phyloP scores from a whole-genome alignment of 2,113 vertebrate species.

The Candoia aspera region DNA sequence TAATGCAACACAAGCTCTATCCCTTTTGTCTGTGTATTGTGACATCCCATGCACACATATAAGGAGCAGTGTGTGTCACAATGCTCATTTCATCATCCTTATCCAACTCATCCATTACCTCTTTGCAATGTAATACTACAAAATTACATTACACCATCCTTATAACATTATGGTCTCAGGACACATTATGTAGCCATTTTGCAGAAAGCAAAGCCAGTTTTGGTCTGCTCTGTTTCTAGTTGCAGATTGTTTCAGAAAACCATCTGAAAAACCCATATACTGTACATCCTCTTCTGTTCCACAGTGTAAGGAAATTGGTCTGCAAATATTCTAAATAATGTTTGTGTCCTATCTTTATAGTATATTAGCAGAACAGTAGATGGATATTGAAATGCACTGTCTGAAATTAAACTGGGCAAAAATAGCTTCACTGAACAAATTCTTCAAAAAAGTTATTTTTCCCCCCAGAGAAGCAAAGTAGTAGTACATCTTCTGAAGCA shows the following conservation, averaged over 20 bases:
- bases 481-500: not conserved
- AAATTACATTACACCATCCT: not conserved
- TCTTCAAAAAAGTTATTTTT: not conserved
- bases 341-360: not conserved
- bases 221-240: not conserved
- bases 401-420: not conserved
- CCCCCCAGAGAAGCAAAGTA: not conserved
- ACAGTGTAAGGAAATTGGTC: not conserved
- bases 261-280: not conserved
- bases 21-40: not conserved
- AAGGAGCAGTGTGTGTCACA: not conserved
- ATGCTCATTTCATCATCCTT: not conserved
- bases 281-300: not conserved
- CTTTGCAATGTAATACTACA: not conserved
- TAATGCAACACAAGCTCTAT: not conserved
- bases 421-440: not conserved
- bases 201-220: not conserved
- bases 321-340: not conserved
- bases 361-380: not conserved
- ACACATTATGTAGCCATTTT: not conserved
- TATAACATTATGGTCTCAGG: not conserved
- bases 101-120: not conserved
- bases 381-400: not conserved
- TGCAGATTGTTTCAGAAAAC: not conserved
- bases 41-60: not conserved